Evolutionary conservation across 1,140 invertebrate genomes (phyloP).

Genomic region (Leptinotarsa defecta): DNA sequence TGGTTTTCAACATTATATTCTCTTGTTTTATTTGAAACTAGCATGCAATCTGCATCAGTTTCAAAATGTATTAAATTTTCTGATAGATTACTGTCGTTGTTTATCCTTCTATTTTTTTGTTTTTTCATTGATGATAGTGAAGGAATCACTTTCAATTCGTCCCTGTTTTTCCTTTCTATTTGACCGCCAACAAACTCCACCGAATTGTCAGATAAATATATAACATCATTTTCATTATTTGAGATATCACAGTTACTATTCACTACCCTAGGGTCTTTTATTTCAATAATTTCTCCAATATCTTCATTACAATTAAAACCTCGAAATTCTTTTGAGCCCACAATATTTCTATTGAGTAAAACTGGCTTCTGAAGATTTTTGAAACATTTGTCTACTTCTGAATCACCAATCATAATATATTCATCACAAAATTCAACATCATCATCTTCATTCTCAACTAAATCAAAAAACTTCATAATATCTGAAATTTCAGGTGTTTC

Average conservation of each 20-base stretch:
- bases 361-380: neutral
- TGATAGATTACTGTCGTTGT: no score
- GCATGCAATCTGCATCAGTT: no score
- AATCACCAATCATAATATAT: slow-evolving; percentile 40
- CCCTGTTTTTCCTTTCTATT: no score
- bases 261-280: neutral
- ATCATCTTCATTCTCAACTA: slow-evolving; percentile 30
- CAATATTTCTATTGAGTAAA: neutral
- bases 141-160: no score
- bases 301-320: neutral
- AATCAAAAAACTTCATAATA: slow-evolving; percentile 33
- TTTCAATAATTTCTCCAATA: slow-evolving; percentile 10
- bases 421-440: slow-evolving; percentile 39
- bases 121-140: no score
- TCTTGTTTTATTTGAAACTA: no score
- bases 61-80: no score
- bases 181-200: neutral
- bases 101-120: no score
- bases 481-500: slow-evolving; percentile 5
- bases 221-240: neutral
- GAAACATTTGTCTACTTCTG: slow-evolving; percentile 21
- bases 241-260: neutral
- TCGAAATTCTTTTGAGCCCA: neutral
- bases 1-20: no score
- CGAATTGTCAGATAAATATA: neutral